A percentile compares a stretch with the other conserved stretches of the same genome.
Evolutionary conservation across 2,797 vertebrate species (phyloP).

Genomic region (Parauchenoglanis ngamensis): DNA sequence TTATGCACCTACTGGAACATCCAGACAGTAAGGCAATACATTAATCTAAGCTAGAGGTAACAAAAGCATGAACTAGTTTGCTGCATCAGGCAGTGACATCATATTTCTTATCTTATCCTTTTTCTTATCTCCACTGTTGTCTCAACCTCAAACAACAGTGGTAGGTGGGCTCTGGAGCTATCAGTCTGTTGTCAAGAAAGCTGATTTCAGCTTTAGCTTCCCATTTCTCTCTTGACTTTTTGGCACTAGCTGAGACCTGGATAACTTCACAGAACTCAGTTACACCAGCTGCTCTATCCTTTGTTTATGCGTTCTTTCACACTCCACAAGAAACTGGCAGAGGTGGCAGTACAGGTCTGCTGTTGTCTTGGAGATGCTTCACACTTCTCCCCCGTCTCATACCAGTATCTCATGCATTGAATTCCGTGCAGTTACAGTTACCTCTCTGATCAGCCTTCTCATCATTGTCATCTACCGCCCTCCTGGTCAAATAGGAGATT

Average conservation of each 20-base stretch:
- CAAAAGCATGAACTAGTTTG: too few species aligned
- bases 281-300: background rate
- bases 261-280: background rate
- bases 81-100: too few species aligned
- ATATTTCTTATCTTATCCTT: too few species aligned
- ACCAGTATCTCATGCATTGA: background rate
- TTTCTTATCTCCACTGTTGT: background rate
- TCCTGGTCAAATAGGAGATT: background rate
- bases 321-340: background rate
- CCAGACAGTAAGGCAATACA: too few species aligned
- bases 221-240: background rate
- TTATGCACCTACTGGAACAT: too few species aligned
- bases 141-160: background rate
- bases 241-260: background rate
- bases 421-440: too few species aligned
- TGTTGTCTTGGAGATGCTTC: background rate
- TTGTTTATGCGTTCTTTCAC: too few species aligned
- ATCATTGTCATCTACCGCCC: background rate
- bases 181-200: background rate
- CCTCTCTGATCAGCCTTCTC: background rate
- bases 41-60: too few species aligned
- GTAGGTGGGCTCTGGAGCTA: background rate
- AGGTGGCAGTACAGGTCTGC: background rate
- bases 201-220: background rate
- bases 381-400: too few species aligned